Evolutionary conservation across 2,113 vertebrate species (phyloP), one percentile per base, ranked within the genome.

Genomic region (Lepidothrix coronata): DNA sequence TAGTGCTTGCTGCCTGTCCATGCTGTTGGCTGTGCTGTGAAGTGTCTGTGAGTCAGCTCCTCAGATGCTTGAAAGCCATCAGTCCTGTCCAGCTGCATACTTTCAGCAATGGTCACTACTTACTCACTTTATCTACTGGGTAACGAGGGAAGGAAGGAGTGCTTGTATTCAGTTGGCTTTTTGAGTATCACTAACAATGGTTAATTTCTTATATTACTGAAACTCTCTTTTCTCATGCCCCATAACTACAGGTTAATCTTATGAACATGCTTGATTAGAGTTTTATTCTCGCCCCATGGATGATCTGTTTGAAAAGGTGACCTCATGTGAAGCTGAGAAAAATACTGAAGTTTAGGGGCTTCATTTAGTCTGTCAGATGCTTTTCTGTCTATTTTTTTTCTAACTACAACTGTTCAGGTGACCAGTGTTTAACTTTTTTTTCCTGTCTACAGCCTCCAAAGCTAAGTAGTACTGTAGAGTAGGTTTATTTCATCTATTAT

Each of bases 31-130:
- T 46, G 58, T 3, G 0, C 17, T 24, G 16, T 8, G 28, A 25
- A 0, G 25, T 25, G 25, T 67, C 25, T 0, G 0, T 88, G 72
- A 74, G 48, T 83, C 65, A 74, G 52, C 46, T 62, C 24, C 46
- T 8, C 5, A 8, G 30, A 9, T 0, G 0, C 9, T 17, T 1
- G 0, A 31, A 27, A 39, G 8, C 11, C 54, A 9, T 12, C 33
- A 31, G 30, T 20, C 37, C 12, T 28, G 70, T 48, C 43, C 17
- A 41, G 35, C 46, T 77, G 27, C 51, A 4, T 31, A 35, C 28
- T 78, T 52, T 41, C 33, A 68, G 65, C 23, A 17, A 2, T 37
- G 11, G 8, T 35, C 44, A 9, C 6, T 70, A 13, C 52, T 55
- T 15, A 16, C 33, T 37, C 11, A 35, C 52, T 81, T 54, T 6